A percentile compares a stretch with the other conserved stretches of the same genome.
phyloP scores from a whole-genome alignment of 2,113 vertebrate genomes.

The Sarotherodon lohbergeri region DNA sequence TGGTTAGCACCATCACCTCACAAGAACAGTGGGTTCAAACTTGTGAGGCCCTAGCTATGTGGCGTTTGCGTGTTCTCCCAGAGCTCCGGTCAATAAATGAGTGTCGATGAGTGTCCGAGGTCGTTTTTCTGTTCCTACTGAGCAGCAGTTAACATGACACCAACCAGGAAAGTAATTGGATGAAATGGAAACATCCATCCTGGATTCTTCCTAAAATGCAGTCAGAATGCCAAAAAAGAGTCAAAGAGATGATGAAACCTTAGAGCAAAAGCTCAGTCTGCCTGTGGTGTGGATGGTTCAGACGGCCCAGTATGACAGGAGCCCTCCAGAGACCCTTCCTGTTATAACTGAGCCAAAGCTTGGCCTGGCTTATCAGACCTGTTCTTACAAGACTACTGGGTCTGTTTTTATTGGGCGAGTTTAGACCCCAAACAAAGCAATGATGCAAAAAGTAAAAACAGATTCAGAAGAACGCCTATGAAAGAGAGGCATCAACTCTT shows the following conservation, averaged over 20 bases:
- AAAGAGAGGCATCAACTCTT: not conserved
- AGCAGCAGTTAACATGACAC: fast-evolving
- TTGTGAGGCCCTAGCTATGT: not conserved
- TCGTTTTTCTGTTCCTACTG: not conserved
- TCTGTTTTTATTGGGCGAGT: fast-evolving
- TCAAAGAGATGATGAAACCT: not conserved
- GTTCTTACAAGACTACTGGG: fast-evolving
- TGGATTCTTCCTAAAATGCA: not conserved
- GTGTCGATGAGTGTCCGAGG: fast-evolving
- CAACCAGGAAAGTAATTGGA: fast-evolving
- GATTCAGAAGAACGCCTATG: not conserved
- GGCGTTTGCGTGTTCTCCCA: not conserved
- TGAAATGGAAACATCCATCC: not conserved
- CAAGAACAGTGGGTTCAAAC: not conserved
- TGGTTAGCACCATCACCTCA: not conserved
- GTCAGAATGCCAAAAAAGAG: not conserved
- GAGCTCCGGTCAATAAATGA: not conserved
- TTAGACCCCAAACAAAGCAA: fast-evolving
- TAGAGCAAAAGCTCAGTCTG: not conserved
- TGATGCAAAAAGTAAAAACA: not conserved
- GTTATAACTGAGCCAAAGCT: not conserved
- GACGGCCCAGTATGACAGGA: not conserved
- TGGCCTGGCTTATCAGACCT: not conserved
- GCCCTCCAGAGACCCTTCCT: not conserved
- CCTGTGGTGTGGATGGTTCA: fast-evolving